Conservation (phyloP, 2,113 vertebrate species). For the Gallinago paraguaiae region DNA sequence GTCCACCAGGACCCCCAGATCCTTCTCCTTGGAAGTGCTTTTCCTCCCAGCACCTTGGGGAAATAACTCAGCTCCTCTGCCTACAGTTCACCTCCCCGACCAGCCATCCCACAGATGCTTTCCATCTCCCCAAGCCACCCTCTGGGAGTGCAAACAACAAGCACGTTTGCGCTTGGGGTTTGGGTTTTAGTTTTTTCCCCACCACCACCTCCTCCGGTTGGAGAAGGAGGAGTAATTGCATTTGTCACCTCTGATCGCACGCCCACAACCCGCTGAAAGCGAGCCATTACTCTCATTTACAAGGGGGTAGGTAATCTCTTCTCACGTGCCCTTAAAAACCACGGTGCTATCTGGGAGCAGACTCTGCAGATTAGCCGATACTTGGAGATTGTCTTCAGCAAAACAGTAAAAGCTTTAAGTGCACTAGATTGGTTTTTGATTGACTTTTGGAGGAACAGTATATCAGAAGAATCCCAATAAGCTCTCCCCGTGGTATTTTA, state of each 20-base stretch:
- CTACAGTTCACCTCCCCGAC: neutral
- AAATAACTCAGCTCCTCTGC: neutral
- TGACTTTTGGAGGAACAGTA: conserved; percentile 69
- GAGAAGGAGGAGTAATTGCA: conserved; percentile 30
- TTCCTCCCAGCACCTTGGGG: neutral
- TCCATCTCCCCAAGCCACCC: neutral
- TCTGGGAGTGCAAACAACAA: neutral
- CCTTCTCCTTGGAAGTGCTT: neutral
- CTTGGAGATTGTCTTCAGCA: conserved; percentile 55
- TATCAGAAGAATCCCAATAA: conserved; percentile 65
- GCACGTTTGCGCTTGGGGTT: too few relatives aligned
- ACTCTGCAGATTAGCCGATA: conserved; percentile 58
- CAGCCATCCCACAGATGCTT: neutral
- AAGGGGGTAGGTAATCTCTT: conserved; percentile 62
- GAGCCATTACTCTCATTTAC: conserved; percentile 61
- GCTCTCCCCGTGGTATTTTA: conserved; percentile 66
- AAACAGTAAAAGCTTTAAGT: conserved; percentile 73
- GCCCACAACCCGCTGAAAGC: conserved; percentile 25
- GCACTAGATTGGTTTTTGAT: conserved; percentile 73
- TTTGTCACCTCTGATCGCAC: conserved; percentile 28
- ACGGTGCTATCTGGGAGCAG: conserved; percentile 18
- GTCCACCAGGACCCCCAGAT: too few relatives aligned
- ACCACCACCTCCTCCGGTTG: neutral
- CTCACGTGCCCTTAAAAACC: conserved; percentile 54
- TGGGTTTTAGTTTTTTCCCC: neutral